These are phyloP conservation scores for Melipona beecheii DNA, from an alignment of 2,888 invertebrate species.

Conservation along the genomic window DNA sequence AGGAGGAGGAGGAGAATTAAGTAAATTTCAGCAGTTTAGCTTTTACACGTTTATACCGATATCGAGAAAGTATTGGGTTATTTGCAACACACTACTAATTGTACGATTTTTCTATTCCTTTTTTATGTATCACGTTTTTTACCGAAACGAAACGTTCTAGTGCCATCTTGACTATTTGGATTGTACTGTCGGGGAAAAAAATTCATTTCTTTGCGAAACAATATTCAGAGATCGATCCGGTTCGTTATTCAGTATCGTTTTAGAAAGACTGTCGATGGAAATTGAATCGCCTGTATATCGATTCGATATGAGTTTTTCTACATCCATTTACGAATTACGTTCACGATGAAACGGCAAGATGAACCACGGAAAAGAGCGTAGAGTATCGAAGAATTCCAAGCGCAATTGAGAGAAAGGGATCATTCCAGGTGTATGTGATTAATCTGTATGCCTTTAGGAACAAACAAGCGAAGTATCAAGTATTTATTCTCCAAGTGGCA, in stretches of 20 bases:
- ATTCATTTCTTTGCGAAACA: conserved; percentile 25
- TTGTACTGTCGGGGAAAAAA: conserved; percentile 2
- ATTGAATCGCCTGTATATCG: background rate
- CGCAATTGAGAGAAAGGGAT: conserved; percentile 38
- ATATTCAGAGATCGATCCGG: background rate
- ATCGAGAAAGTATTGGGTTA: conserved; percentile 44
- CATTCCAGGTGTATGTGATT: conserved; percentile 48
- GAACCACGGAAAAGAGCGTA: background rate
- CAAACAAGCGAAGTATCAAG: background rate
- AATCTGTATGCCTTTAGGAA: conserved; percentile 8
- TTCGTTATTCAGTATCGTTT: conserved; percentile 9
- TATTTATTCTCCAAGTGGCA: conserved; percentile 7
- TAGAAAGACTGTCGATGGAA: conserved; percentile 19
- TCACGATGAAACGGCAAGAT: conserved; percentile 21
- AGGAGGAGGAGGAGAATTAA: conserved; percentile 15
- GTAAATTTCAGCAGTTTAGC: conserved; percentile 54
- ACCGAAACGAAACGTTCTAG: conserved; percentile 32
- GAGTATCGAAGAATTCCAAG: conserved; percentile 26
- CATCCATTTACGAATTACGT: conserved; percentile 13
- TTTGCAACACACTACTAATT: conserved; percentile 34
- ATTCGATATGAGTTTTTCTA: background rate
- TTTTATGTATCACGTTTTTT: conserved; percentile 50
- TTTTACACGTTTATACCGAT: conserved; percentile 65
- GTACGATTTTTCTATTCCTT: conserved; percentile 57
- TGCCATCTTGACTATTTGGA: conserved; percentile 37